Conservation (phyloP, 2,113 vertebrate genomes). For the Trachemys scripta region DNA sequence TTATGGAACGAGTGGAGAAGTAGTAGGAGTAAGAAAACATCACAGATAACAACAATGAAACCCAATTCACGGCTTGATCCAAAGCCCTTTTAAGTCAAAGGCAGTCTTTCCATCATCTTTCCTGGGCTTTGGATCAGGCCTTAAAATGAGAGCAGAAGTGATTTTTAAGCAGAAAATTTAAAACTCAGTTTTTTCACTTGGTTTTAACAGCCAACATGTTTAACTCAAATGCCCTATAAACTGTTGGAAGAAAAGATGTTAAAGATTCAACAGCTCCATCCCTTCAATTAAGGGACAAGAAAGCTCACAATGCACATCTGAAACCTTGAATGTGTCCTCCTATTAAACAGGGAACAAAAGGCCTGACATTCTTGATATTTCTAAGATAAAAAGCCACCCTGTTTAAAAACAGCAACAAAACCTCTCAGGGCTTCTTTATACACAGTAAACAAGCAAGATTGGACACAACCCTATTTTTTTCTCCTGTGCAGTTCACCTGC, state of each 20-base stretch:
- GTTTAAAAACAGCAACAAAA: conserved; percentile 53
- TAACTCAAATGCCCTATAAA: not conserved
- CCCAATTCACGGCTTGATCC: not conserved
- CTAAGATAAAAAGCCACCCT: conserved; percentile 26
- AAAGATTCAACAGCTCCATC: not conserved
- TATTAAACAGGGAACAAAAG: conserved; percentile 38
- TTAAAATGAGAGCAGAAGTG: not conserved
- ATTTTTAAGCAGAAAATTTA: not conserved
- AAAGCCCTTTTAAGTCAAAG: not conserved
- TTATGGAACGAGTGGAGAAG: not conserved
- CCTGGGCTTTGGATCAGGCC: not conserved
- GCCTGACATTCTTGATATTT: not conserved
- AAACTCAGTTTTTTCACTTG: not conserved
- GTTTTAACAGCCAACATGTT: conserved; percentile 32
- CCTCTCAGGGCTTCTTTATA: conserved; percentile 28
- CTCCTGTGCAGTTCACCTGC: conserved; percentile 37
- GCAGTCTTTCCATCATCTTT: not conserved
- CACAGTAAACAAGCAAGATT: conserved; percentile 48
- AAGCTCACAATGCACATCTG: not conserved
- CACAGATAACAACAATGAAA: not conserved
- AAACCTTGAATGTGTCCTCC: conserved; percentile 39
- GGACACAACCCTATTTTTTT: conserved; percentile 38
- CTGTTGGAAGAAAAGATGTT: conserved; percentile 12
- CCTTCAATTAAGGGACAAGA: conserved; percentile 43
- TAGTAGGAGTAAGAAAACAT: not conserved